Base-by-base conservation (phyloP, 2,113 vertebrate species). In the Mirza zaza region DNA sequence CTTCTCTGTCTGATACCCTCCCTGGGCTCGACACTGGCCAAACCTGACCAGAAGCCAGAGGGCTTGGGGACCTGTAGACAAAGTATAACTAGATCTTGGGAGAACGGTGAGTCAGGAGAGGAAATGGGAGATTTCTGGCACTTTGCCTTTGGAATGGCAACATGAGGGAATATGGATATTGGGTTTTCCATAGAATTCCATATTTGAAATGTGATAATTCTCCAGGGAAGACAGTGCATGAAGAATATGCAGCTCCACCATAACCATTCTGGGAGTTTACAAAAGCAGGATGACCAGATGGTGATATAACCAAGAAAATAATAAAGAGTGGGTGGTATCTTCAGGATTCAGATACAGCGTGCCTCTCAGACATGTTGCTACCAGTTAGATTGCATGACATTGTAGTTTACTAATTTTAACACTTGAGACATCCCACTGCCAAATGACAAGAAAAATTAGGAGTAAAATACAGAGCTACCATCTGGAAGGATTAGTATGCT, bases 401-500 rank as follows among this genome's bases (percentile, higher is more conserved):
- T 80, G 59, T 57, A 63, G 42, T 90, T 94, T 75, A 76, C 48
- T 91, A 89, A 94, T 87, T 95, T 91, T 95, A 96, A 89, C 63
- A 76, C 36, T 45, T 68, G 48, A 89, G 75, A 87, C 25, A 95
- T 20, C 82, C 45, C 14, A 89, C 42, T 89, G 75, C 57, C 75
- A 96, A 96, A 86, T 80, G 81, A 65, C 63, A 95, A 59, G 80
- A 92, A 85, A 50, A 82, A 87, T 96, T 80, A 84, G 79, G 73
- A 96, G 12, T 70, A 59, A 81, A 96, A 71, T n/a, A 45, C 34
- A 81, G 73, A 85, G 65, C 4, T 3, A 42, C 93, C 81, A 92
- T 92, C 80, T 92, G 87, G 95, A 97, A 97, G 39, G n/a, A 94
- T 75, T 76, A 34, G 36, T 45, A n/a, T 91, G 80, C 63, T 96